phyloP scores from a whole-genome alignment of 2,113 vertebrate genomes.

The Mastomys natalensis region DNA sequence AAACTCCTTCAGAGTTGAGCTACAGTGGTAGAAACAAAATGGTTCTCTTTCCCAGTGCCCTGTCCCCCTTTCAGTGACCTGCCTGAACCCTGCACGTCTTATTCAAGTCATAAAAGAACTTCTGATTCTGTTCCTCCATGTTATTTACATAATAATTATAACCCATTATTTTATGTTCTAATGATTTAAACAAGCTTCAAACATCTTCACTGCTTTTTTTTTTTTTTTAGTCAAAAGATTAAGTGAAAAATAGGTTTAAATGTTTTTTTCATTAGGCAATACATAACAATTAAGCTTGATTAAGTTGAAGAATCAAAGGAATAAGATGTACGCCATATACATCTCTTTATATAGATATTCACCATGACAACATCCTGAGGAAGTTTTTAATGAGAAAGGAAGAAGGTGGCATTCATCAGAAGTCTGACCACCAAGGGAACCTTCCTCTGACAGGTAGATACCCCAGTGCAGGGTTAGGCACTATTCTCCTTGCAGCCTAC shows the following conservation, averaged over 20 bases:
- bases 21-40: not conserved
- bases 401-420: slow-evolving; percentile 44
- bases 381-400: slow-evolving; percentile 70
- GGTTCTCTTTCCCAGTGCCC: not conserved
- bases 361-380: slow-evolving; percentile 60
- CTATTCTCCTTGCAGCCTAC: not conserved
- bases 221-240: slow-evolving; percentile 77
- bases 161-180: slow-evolving; percentile 59
- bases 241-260: slow-evolving; percentile 83
- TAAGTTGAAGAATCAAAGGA: slow-evolving; percentile 75
- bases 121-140: not conserved
- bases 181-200: slow-evolving; percentile 71
- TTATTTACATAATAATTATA: slow-evolving; percentile 73
- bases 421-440: not conserved
- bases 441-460: not conserved
- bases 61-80: not conserved
- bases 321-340: not conserved
- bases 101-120: slow-evolving; percentile 26
- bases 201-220: slow-evolving; percentile 67
- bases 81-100: fast-evolving
- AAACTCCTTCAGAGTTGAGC: slow-evolving; percentile 14
- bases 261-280: slow-evolving; percentile 82
- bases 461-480: not conserved
- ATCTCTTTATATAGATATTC: slow-evolving; percentile 69
- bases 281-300: slow-evolving; percentile 84